Evolutionary conservation across 2,888 invertebrate genomes (phyloP), one percentile per base, ranked within the genome.

Genomic region (Lasioglossum oenotherae): DNA sequence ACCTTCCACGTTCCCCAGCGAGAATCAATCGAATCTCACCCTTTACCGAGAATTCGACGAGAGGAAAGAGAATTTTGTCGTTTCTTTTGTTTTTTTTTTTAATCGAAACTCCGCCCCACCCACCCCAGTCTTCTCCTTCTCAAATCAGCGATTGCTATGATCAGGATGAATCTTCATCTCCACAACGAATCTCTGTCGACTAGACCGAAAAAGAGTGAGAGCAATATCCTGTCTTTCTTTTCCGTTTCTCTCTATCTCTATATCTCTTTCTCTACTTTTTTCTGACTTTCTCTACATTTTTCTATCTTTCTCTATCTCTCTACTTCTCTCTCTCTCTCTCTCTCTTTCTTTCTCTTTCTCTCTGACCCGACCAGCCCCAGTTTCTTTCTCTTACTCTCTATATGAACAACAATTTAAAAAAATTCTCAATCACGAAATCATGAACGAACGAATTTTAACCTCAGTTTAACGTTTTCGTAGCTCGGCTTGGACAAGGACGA

Each of bases 401-500:
- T 67, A 67, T 67, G 53, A 71, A 53, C 31, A 82, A 76, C 67
- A 27, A 75, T 82, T 74, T 49, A 74, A 31, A 60, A 67, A 67
- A 77, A 76, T 83, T 86, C 74, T 81, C 38, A 84, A 69, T 82
- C 79, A 86, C 81, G 49, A 82, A 71, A 82, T 79, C 88, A 69
- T 87, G 77, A 87, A 87, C 82, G 89, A 93, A 92, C 91, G 88
- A 93, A 92, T 93, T 94, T 93, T 94, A 94, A 94, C 93, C 92
- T 93, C 92, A 93, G 94, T 94, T 94, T 94, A 93, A 94, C 94
- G 92, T 96, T 97, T 97, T 96, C 97, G 96, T 97, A 98, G 98
- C 97, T 98, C 97, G 98, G 97, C 97, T 97, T 98, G 98, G 98
- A 98, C 97, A 97, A 97, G 97, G 98, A 98, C 96, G 98, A 98